Evolutionary conservation across 2,888 invertebrate genomes (phyloP), one percentile per base, ranked within the genome.

Genomic region (Catocala nupta): DNA sequence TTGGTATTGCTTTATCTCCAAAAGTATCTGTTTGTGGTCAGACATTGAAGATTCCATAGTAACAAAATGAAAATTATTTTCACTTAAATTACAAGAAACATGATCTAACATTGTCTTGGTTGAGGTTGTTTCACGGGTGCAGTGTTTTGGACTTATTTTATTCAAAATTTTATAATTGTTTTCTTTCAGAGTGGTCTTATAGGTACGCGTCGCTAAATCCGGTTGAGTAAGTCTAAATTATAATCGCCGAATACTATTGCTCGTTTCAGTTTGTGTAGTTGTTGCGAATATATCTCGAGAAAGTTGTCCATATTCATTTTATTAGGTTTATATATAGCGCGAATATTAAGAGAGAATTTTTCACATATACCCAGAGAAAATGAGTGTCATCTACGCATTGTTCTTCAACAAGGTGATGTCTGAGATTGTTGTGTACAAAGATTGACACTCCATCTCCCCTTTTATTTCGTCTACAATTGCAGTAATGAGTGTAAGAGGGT

Each of bases 41-140:
- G 57, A 57, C 50, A 57, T 50, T 44, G 57, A 8, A 10, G 57
- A 57, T 33, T 50, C 57, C 10, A 57, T 50, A 2, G 8, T 34
- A 12, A 36, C 51, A n/a, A 58, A 16, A 45, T 51, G 45, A 45
- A 51, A 58, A 36, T 58, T 45, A 52, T 58, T 44, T 13, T 52
- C 58, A 7, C 8, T 51, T 58, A 58, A 36, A 12, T 58, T 58
- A n/a, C 11, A 36, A 16, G 45, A 58, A 6, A 51, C 51, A 52
- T 58, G 58, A 51, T 58, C 51, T 36, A 58, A 33, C 33, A 49
- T 49, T 49, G 49, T 49, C 25, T 33, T 33, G 7, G 49, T 49
- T 49, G 49, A 33, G 16, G 50, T 10, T 57, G 57, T 50, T 57
- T 57, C 57, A 5, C 57, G 50, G 7, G 57, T 58, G 8, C 51